Evolutionary conservation across 2,888 invertebrate species (phyloP).

Genomic region (Terebella lapidaria): DNA sequence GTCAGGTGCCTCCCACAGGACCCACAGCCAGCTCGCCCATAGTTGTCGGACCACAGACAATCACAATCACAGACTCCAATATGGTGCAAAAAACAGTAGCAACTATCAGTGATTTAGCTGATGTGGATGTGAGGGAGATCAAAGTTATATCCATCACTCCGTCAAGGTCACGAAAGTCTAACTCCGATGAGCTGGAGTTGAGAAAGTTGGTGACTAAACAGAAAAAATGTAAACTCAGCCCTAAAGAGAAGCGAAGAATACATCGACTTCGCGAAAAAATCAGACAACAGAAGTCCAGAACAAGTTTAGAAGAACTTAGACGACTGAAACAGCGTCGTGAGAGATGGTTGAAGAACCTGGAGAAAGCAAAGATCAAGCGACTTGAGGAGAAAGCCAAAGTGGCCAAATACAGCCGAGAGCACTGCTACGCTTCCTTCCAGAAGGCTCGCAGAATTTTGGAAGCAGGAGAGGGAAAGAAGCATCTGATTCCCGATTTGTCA

Average conservation of each 20-base stretch:
- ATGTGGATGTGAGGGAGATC: not conserved
- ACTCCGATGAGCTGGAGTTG: conserved; percentile 16
- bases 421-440: conserved; percentile 14
- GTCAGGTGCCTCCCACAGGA: not conserved
- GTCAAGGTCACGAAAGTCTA: not conserved
- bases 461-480: not conserved
- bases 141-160: not conserved
- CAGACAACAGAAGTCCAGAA: conserved; percentile 17
- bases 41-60: not conserved
- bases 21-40: not conserved
- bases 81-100: too few relatives aligned
- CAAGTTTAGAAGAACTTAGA: not conserved
- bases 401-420: conserved; percentile 13
- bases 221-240: conserved; percentile 5
- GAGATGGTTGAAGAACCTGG: conserved; percentile 2
- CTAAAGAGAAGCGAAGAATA: conserved; percentile 10
- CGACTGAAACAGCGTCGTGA: not conserved
- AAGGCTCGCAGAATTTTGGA: not conserved
- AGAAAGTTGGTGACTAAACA: conserved; percentile 8
- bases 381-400: conserved; percentile 3
- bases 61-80: not conserved
- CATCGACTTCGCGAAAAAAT: conserved; percentile 13
- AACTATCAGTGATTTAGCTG: too few relatives aligned
- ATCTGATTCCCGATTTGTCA: too few relatives aligned
- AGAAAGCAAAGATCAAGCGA: not conserved